phyloP scores from a whole-genome alignment of 1,140 invertebrate species.

The Trachymyrmex septentrionalis region DNA sequence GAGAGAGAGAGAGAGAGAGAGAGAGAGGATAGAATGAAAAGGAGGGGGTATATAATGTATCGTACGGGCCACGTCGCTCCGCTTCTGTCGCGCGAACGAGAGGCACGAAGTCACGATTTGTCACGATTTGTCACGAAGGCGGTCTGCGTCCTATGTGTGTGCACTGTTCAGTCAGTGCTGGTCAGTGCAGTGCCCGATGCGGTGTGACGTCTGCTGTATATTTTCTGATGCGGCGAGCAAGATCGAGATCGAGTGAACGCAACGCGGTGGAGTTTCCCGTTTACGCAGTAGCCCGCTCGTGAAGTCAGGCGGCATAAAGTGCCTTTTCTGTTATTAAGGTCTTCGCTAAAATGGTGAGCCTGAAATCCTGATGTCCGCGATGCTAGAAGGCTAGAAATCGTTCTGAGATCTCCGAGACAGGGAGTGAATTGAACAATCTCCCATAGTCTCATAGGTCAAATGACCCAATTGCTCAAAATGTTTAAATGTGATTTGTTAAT shows the following conservation, averaged over 20 bases:
- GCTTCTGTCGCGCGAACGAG: constrained; percentile 20
- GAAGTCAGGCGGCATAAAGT: background rate
- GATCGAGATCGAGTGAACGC: background rate
- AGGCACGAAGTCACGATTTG: background rate
- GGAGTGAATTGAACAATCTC: too few species aligned
- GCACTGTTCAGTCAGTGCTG: too few species aligned
- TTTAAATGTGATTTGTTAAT: too few species aligned
- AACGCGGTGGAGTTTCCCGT: background rate
- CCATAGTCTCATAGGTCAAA: too few species aligned
- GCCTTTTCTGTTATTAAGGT: constrained; percentile 39
- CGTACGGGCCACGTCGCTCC: background rate
- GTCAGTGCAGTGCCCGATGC: background rate
- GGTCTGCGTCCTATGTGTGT: background rate
- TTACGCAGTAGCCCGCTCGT: background rate
- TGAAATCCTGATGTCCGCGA: too few species aligned
- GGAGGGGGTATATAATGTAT: background rate
- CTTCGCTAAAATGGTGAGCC: constrained; percentile 50
- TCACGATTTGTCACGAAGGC: background rate
- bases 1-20: background rate
- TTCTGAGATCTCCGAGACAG: too few species aligned
- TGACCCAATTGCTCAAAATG: too few species aligned
- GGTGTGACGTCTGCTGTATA: background rate
- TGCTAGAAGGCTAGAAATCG: too few species aligned
- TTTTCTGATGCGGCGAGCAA: constrained; percentile 30
- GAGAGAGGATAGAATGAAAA: background rate